Evolutionary conservation across 1,140 invertebrate species (phyloP), one percentile per base, ranked within the genome.

Genomic region (Micrasema longulum): DNA sequence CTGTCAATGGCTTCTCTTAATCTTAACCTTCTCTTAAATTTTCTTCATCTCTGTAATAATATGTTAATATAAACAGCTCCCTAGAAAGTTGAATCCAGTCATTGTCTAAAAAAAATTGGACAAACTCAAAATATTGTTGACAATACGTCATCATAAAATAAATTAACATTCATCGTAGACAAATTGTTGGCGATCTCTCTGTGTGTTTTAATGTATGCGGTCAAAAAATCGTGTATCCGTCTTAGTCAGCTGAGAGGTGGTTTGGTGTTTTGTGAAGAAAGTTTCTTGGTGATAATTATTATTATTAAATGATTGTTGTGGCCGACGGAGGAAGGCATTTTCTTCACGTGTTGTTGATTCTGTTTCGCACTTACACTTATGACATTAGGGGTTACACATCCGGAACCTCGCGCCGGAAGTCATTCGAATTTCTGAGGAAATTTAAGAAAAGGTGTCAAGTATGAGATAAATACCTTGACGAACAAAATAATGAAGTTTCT

Each of bases 201-300:
- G 38, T 23, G 41, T 63, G 41, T 63, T 63, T 63, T 63, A 63
- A 63, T 63, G 60, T 47, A 63, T 63, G 60, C 60, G 38, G 43
- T 63, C 14, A 38, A 63, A 63, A 63, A 63, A 47, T 63, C 60
- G 14, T 63, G 60, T 63, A 63, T 63, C 60, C 60, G 60, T 45
- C 41, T 45, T 45, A 63, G 38, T 47, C 38, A 41, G 7, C 55
- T 60, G 14, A 4, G 18, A 2, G 10, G 2, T 9, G 48, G 48
- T 31, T 31, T 31, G 26, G 26, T 31, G 26, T 31, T 31, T 4
- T 31, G 26, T 31, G 26, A 31, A n/a, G 55, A 60, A 60, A 60
- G 55, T 60, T 38, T 9, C 9, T 10, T 12, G 55, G 36, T 20
- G 55, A 41, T 52, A 52, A 52, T 52, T 52, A 31, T 7, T 31